Conservation (phyloP, 2,113 vertebrate species). For the Mugil cephalus region DNA sequence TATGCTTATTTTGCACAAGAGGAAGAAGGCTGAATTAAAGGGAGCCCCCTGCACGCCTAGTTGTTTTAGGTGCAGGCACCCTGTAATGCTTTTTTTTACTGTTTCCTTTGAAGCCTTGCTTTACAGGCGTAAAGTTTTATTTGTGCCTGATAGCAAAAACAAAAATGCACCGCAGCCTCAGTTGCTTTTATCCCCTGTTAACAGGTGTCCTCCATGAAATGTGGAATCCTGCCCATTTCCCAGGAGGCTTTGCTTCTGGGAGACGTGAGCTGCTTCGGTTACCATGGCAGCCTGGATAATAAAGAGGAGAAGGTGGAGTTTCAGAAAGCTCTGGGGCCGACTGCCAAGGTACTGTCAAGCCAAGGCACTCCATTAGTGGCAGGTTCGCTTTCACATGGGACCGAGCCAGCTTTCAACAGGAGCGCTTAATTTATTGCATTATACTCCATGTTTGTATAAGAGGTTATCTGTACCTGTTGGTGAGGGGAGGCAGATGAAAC, state of each 20-base stretch:
- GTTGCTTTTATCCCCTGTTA: constrained; percentile 62
- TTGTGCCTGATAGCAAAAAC: constrained; percentile 43
- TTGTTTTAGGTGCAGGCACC: constrained; percentile 51
- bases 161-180: constrained; percentile 50
- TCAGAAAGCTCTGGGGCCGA: constrained; percentile 94
- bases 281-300: constrained; percentile 93
- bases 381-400: constrained; percentile 37
- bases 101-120: constrained; percentile 49
- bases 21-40: constrained; percentile 36
- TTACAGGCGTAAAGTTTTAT: constrained; percentile 62
- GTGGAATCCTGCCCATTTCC: constrained; percentile 96
- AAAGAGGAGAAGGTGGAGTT: constrained; percentile 94
- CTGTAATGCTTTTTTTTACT: constrained; percentile 28
- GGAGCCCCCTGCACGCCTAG: constrained; percentile 32
- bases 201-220: constrained; percentile 99
- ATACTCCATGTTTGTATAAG: not conserved
- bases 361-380: constrained; percentile 57
- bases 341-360: constrained; percentile 90
- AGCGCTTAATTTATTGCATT: not conserved
- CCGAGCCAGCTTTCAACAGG: constrained; percentile 9
- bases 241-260: constrained; percentile 96
- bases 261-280: constrained; percentile 92
- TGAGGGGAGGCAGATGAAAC: not conserved
- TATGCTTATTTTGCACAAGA: constrained; percentile 43
- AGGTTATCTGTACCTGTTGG: not conserved